A percentile compares a stretch with the other conserved stretches of the same genome.
Conservation (phyloP, 2,113 vertebrate genomes). For the Zootoca vivipara region DNA sequence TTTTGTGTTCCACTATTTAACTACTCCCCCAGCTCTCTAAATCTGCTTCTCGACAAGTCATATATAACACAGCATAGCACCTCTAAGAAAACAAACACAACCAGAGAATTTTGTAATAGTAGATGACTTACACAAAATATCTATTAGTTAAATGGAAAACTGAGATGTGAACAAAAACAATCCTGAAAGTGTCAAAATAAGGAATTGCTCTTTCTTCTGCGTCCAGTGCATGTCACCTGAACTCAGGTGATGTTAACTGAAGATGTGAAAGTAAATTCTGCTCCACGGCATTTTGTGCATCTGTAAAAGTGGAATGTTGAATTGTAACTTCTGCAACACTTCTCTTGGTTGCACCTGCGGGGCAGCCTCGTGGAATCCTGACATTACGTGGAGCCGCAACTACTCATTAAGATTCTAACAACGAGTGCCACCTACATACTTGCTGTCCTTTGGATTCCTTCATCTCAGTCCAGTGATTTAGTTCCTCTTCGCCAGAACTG, state of each 20-base stretch:
- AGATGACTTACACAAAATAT: constrained; percentile 50
- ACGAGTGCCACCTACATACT: constrained; percentile 94
- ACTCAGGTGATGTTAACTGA: constrained; percentile 38
- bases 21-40: constrained; percentile 42
- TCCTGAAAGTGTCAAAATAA: constrained; percentile 45
- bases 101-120: constrained; percentile 39
- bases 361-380: constrained; percentile 26
- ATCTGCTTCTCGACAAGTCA: constrained; percentile 47
- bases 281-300: constrained; percentile 45
- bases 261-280: constrained; percentile 25
- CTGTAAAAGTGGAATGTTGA: constrained; percentile 64
- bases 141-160: constrained; percentile 59
- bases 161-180: constrained; percentile 57
- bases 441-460: constrained; percentile 97
- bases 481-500: constrained; percentile 97
- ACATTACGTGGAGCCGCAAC: constrained; percentile 1
- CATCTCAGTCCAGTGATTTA: constrained; percentile 97
- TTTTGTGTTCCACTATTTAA: constrained; percentile 42
- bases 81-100: constrained; percentile 54
- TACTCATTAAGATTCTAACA: constrained; percentile 86
- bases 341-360: constrained; percentile 40
- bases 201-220: not conserved
- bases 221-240: constrained; percentile 51
- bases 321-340: constrained; percentile 47
- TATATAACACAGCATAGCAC: constrained; percentile 58